Evolutionary conservation across 2,888 invertebrate genomes (phyloP).

Genomic region (Ethmia dodecea): DNA sequence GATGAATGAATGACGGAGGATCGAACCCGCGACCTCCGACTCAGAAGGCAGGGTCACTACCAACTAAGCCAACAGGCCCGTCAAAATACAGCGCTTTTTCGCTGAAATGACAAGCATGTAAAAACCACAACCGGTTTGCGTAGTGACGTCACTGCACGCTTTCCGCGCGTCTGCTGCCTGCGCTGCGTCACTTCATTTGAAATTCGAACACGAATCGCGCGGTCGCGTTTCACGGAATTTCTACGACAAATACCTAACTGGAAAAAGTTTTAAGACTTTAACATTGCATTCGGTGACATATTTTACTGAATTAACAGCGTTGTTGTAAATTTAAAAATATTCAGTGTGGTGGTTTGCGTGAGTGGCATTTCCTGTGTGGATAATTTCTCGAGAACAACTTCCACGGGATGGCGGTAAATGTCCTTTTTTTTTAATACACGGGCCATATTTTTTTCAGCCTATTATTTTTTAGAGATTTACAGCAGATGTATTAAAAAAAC

Average conservation of each 20-base stretch:
- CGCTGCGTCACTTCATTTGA: constrained; percentile 28
- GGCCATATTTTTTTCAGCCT: neutral
- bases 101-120: neutral
- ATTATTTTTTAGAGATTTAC: no score
- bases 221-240: no score
- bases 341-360: neutral
- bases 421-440: constrained; percentile 13
- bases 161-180: constrained; percentile 12
- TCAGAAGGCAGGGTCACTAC: no score
- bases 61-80: no score
- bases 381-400: constrained; percentile 13
- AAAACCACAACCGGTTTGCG: constrained; percentile 26
- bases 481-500: no score
- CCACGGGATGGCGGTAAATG: constrained; percentile 32
- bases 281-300: neutral
- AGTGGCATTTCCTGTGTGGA: constrained; percentile 6
- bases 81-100: neutral
- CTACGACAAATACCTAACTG: neutral
- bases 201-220: constrained; percentile 23
- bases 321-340: neutral
- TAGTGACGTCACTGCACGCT: constrained; percentile 29
- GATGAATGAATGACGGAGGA: no score
- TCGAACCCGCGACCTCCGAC: no score
- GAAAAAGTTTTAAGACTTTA: neutral
- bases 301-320: neutral